Evolutionary conservation across 2,888 invertebrate species (phyloP).

Genomic region (Trichopoda pennipes): DNA sequence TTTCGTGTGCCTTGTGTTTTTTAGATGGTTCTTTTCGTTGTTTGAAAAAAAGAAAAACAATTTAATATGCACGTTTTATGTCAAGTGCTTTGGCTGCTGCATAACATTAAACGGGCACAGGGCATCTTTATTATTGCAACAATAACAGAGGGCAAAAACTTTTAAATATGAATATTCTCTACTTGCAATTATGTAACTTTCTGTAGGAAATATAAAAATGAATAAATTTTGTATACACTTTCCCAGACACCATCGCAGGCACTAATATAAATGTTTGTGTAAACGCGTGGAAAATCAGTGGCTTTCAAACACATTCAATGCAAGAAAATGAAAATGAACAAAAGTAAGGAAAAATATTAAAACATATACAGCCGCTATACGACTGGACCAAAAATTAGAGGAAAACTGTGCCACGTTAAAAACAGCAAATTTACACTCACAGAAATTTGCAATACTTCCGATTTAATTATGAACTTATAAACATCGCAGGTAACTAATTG

Average conservation of each 20-base stretch:
- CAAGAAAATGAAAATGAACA: slow-evolving; percentile 9
- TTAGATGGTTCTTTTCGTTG: slow-evolving; percentile 16
- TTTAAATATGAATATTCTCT: slow-evolving; percentile 32
- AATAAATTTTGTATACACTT: slow-evolving; percentile 5
- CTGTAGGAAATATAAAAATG: neutral
- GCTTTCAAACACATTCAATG: slow-evolving; percentile 42
- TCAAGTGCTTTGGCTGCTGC: slow-evolving; percentile 55
- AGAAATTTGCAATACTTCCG: neutral
- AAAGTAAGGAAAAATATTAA: neutral
- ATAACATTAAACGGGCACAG: slow-evolving; percentile 53
- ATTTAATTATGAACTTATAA: neutral
- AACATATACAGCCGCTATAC: neutral
- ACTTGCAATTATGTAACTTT: slow-evolving; percentile 4
- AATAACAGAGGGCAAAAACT: slow-evolving; percentile 27
- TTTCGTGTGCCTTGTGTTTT: slow-evolving; percentile 6
- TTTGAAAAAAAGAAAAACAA: slow-evolving; percentile 8
- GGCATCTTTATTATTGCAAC: slow-evolving; percentile 54
- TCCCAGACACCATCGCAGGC: slow-evolving; percentile 15
- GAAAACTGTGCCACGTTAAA: slow-evolving; percentile 31
- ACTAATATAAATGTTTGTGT: slow-evolving; percentile 1
- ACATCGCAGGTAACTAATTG: neutral
- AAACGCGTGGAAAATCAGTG: slow-evolving; percentile 35
- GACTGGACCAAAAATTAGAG: neutral
- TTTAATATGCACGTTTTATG: slow-evolving; percentile 65
- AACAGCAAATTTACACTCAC: slow-evolving; percentile 1